Conservation (phyloP, 2,888 invertebrate species). For the Panopea generosa region DNA sequence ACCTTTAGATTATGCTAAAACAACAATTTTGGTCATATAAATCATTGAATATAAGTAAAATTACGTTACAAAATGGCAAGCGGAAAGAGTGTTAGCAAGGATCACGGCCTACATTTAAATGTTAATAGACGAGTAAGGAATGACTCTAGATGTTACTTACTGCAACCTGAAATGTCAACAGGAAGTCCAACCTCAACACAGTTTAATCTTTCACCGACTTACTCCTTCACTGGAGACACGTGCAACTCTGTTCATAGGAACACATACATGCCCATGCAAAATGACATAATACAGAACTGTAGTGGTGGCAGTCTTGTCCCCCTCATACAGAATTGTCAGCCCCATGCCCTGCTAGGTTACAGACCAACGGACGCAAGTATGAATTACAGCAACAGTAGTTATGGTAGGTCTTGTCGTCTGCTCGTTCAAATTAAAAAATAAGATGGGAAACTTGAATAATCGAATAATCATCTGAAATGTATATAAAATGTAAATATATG, state of each 20-base stretch:
- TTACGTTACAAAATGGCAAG: slow-evolving; percentile 13
- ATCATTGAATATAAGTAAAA: too few species aligned
- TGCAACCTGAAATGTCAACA: slow-evolving; percentile 48
- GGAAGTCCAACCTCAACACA: slow-evolving; percentile 32
- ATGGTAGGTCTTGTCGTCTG: too few species aligned
- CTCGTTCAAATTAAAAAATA: too few species aligned
- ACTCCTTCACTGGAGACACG: slow-evolving; percentile 13
- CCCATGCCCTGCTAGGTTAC: neutral
- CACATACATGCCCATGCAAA: neutral
- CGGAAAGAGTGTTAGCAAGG: neutral
- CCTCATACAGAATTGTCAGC: neutral
- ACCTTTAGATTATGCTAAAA: too few species aligned
- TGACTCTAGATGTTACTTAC: slow-evolving; percentile 48
- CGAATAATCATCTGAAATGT: too few species aligned
- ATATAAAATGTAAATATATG: too few species aligned
- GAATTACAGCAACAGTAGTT: too few species aligned
- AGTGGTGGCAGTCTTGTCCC: neutral
- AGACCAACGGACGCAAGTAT: too few species aligned
- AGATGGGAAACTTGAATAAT: too few species aligned
- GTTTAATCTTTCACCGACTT: slow-evolving; percentile 35
- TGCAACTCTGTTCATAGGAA: neutral
- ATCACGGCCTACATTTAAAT: too few species aligned
- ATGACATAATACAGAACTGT: neutral
- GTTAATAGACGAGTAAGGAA: slow-evolving; percentile 13
- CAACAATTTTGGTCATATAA: too few species aligned